These are phyloP conservation scores for Coelinius sp. DNA, from an alignment of 2,888 invertebrate genomes.

Conservation along the genomic window DNA sequence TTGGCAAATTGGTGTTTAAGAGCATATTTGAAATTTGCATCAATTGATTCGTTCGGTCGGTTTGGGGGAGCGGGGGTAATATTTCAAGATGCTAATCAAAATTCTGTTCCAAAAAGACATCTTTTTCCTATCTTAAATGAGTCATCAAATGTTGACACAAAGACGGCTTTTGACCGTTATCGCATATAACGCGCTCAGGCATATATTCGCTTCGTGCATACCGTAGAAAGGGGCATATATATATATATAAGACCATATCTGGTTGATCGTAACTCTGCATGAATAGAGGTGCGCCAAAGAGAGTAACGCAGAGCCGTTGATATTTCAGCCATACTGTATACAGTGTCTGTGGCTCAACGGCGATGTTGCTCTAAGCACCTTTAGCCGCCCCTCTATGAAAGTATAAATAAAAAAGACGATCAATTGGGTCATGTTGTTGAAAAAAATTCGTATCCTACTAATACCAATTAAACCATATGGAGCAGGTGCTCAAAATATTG, in stretches of 20 bases:
- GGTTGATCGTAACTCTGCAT: constrained; percentile 52
- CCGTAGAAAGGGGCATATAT: constrained; percentile 42
- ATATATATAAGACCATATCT: constrained; percentile 48
- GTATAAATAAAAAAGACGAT: neutral
- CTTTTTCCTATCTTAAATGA: constrained; percentile 45
- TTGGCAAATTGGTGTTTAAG: neutral
- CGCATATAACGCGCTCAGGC: constrained; percentile 37
- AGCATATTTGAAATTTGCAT: constrained; percentile 22
- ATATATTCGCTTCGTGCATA: constrained; percentile 40
- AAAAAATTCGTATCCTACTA: neutral
- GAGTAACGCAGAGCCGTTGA: constrained; percentile 12
- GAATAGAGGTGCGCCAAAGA: constrained; percentile 50
- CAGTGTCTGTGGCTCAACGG: constrained; percentile 57
- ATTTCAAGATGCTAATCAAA: constrained; percentile 34
- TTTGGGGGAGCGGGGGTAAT: constrained; percentile 26
- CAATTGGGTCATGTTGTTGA: constrained; percentile 2
- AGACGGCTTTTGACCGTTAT: constrained; percentile 42
- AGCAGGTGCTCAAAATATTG: neutral
- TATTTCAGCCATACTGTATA: constrained; percentile 6
- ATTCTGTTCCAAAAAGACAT: constrained; percentile 24
- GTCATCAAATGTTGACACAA: constrained; percentile 46
- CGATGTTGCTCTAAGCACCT: constrained; percentile 45
- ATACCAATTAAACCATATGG: neutral
- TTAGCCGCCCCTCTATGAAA: constrained; percentile 36
- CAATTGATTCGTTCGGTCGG: constrained; percentile 36